These are phyloP conservation scores for roundworm (Caenorhabditis elegans) DNA, from an alignment of 1,140 invertebrate species.

Conservation along the genomic window WBcel235 BX284602.5:8426501-8427000, in stretches of 20 bases:
- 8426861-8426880: slow-evolving; percentile 71
- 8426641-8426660: slow-evolving; percentile 89
- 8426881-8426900: slow-evolving; percentile 80
- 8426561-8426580: slow-evolving; percentile 86
- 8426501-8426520: slow-evolving; percentile 76
- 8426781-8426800: slow-evolving; percentile 70
- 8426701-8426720: slow-evolving; percentile 68
- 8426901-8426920: slow-evolving; percentile 82
- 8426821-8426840: slow-evolving; percentile 72
- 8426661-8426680: slow-evolving; percentile 83
- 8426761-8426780: slow-evolving; percentile 78
- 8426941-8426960: slow-evolving; percentile 96
- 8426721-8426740: slow-evolving; percentile 74
- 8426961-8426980: slow-evolving; percentile 83
- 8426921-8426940: slow-evolving; percentile 85
- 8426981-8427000: slow-evolving; percentile 81
- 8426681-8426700: slow-evolving; percentile 85
- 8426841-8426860: no score
- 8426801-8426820: slow-evolving; percentile 76
- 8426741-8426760: slow-evolving; percentile 87
- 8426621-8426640: slow-evolving; percentile 85
- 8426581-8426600: slow-evolving; percentile 72
- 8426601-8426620: slow-evolving; percentile 79
- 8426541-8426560: slow-evolving; percentile 75
- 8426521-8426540: slow-evolving; percentile 67